Base-by-base conservation (phyloP, 2,797 vertebrate genomes). In the Mormyrops boulengeri region DNA sequence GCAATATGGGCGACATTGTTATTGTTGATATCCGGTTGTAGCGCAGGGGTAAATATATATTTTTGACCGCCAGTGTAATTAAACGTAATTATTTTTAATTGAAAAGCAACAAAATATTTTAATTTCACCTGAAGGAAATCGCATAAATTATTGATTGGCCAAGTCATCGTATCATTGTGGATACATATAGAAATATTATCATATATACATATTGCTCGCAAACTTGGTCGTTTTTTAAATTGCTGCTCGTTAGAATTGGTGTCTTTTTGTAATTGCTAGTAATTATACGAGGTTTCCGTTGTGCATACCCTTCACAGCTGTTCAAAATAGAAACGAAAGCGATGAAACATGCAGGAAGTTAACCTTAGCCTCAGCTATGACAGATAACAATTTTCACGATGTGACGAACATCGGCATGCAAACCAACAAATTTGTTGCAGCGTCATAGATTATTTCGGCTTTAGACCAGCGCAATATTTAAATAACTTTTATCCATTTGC, bases 11-110 rank as follows among this genome's bases (percentile, higher is more conserved):
- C 90, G 90, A 91, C 88, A 50, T 85, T 91, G 92, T 85, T 38
- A 86, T 93, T 96, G 95, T 95, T 96, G 95, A 95, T 95, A 95
- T 96, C 94, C 93, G 94, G 93, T 92, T 86, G 87, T 91, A 91
- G 87, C 80, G 88, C 11, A 66, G 82, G 52, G 22, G n/a, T 34
- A 50, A 53, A 26, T 34, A n/a, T 49, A 85, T 89, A 82, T 84
- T 41, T 22, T 47, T 60, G 34, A 38, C 82, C 19, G 52, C 52
- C 50, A 55, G 85, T 50, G 85, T 26, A 55, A n/a, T 34, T 55
- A 52, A 84, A 47, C 82, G 47, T 85, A 49, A 50, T 52, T 5
- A 52, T 85, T 47, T 26, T 30, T 85, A 52, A 85, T 85, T 49
- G 17, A 26, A 49, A 85, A 50, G 3, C 47, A 50, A 9, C 47